Evolutionary conservation across 2,113 vertebrate genomes (phyloP).

Genomic region (Setophaga petechia): DNA sequence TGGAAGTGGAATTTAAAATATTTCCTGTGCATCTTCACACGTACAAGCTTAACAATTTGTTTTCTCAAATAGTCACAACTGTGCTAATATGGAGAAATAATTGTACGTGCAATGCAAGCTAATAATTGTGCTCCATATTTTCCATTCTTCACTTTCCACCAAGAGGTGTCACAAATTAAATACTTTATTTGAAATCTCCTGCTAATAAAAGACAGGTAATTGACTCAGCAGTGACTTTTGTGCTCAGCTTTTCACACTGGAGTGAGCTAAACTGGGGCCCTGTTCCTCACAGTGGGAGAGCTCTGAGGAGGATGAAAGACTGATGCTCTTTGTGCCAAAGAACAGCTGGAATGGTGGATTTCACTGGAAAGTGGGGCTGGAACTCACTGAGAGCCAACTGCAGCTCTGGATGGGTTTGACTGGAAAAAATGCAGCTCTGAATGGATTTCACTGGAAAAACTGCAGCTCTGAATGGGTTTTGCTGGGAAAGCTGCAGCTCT

Average conservation of each 20-base stretch:
- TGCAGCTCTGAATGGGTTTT: too few relatives aligned
- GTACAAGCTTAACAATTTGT: background rate
- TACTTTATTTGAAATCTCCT: background rate
- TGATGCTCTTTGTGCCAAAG: background rate
- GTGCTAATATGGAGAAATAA: background rate
- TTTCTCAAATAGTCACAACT: background rate
- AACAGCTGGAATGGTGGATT: background rate
- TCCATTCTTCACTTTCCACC: background rate
- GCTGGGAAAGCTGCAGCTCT: too few relatives aligned
- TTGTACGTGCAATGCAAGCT: background rate
- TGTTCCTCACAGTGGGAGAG: background rate
- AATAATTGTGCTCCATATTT: background rate
- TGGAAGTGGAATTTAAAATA: conserved; percentile 22
- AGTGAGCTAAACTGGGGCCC: background rate
- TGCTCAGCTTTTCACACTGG: background rate
- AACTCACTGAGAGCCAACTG: background rate
- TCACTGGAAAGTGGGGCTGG: background rate
- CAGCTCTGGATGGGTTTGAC: background rate
- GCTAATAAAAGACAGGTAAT: background rate
- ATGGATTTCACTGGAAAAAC: too few relatives aligned
- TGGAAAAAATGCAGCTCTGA: background rate
- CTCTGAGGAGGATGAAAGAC: background rate
- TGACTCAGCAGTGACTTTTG: background rate
- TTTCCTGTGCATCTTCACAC: background rate
- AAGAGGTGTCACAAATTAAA: background rate